Conservation (phyloP, 2,113 vertebrate genomes). For the Aspiorhynchus laticeps region DNA sequence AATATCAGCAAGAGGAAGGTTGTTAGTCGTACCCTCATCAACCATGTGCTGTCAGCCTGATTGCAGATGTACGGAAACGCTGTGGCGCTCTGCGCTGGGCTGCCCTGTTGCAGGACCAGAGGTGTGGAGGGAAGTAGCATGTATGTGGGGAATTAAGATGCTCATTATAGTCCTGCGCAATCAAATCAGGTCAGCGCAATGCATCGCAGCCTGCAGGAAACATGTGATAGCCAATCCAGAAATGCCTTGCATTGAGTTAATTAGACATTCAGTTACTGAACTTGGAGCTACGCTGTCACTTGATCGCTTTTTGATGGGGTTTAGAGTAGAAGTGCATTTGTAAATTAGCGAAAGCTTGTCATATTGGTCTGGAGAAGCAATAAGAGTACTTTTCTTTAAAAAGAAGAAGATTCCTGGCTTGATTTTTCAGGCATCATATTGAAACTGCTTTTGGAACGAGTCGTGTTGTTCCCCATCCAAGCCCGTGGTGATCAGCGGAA, state of each 20-base stretch:
- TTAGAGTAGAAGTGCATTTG: conserved; percentile 53
- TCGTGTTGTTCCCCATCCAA: conserved; percentile 40
- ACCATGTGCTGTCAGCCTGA: conserved; percentile 46
- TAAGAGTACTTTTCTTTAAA: conserved; percentile 61
- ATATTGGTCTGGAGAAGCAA: conserved; percentile 62
- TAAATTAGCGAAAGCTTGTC: conserved; percentile 63
- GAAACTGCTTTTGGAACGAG: conserved; percentile 55
- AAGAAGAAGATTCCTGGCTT: conserved; percentile 54
- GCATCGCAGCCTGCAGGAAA: conserved; percentile 67
- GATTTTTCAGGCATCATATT: background rate
- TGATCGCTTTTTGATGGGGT: conserved; percentile 69
- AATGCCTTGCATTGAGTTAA: conserved; percentile 75
- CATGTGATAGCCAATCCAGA: conserved; percentile 70
- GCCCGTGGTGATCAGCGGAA: conserved; percentile 50
- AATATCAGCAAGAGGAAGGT: conserved; percentile 64
- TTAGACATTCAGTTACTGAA: conserved; percentile 74
- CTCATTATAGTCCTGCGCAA: conserved; percentile 75
- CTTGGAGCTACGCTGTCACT: conserved; percentile 65
- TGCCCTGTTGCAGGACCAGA: conserved; percentile 13
- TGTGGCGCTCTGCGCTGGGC: background rate
- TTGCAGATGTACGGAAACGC: conserved; percentile 36
- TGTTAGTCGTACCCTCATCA: conserved; percentile 54
- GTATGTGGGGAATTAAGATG: conserved; percentile 71
- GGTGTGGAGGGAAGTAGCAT: conserved; percentile 61
- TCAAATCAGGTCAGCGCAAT: conserved; percentile 78